These are phyloP conservation scores for Tetraodon nigroviridis DNA, from an alignment of 2,113 vertebrate genomes.

Conservation along the genomic window DNA sequence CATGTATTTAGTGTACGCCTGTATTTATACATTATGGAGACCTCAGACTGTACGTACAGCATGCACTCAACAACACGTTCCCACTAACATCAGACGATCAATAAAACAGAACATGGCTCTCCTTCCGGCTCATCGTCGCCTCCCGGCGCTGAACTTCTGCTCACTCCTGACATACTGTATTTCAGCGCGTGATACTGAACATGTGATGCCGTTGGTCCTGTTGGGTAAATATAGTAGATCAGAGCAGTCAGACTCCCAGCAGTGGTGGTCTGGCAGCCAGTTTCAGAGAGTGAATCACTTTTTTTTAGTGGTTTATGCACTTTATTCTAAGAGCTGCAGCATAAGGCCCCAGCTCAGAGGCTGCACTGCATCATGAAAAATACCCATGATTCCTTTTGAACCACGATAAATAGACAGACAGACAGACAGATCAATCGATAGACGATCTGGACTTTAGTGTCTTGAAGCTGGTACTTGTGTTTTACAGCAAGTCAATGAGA, in stretches of 20 bases:
- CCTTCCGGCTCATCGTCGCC: slow-evolving; percentile 5
- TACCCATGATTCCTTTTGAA: slow-evolving; percentile 40
- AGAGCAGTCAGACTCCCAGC: slow-evolving; percentile 33
- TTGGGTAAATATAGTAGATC: slow-evolving; percentile 36
- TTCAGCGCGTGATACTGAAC: slow-evolving; percentile 4
- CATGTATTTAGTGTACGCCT: slow-evolving; percentile 9
- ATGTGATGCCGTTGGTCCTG: slow-evolving; percentile 14
- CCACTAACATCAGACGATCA: slow-evolving; percentile 15
- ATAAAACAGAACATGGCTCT: slow-evolving; percentile 25
- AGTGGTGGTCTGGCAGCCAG: slow-evolving; percentile 48
- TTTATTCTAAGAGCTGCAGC: slow-evolving; percentile 25
- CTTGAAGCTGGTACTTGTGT: not conserved
- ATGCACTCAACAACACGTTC: slow-evolving; percentile 25
- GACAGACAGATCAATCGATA: too few relatives aligned
- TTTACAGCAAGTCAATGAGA: slow-evolving; percentile 18
- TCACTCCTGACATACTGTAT: slow-evolving; percentile 12
- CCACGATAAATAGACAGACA: too few relatives aligned
- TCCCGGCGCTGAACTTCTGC: not conserved
- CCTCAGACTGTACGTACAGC: slow-evolving; percentile 19
- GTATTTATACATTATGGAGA: slow-evolving; percentile 36
- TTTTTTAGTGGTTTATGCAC: slow-evolving; percentile 56
- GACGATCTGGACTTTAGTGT: too few relatives aligned
- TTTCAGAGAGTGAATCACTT: slow-evolving; percentile 57
- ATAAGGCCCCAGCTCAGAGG: not conserved
- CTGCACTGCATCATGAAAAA: not conserved